Evolutionary conservation across 1,140 invertebrate species (phyloP).

Genomic region (Fragariocoptes setiger): DNA sequence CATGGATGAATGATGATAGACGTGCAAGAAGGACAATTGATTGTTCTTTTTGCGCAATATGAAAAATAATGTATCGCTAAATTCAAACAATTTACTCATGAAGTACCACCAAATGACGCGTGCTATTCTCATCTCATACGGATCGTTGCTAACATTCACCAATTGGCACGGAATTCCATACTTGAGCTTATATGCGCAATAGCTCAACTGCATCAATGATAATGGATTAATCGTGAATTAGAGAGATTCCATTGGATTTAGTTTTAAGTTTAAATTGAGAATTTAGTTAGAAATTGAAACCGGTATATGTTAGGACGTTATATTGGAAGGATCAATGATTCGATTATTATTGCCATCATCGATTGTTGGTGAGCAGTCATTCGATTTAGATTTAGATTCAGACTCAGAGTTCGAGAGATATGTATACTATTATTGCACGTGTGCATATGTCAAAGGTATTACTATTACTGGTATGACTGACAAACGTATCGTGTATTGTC

Average conservation of each 20-base stretch:
- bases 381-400: neutral
- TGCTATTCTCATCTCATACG: conserved; percentile 58
- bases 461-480: no score
- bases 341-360: no score
- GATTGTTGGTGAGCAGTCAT: neutral
- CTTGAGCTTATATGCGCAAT: conserved; percentile 32
- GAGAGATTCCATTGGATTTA: neutral
- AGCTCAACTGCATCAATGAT: conserved; percentile 28
- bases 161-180: conserved; percentile 72
- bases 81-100: conserved; percentile 68
- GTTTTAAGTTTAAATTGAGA: neutral
- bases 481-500: no score
- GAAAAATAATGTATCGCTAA: conserved; percentile 69
- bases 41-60: conserved; percentile 55
- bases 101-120: conserved; percentile 87
- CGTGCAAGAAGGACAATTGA: conserved; percentile 56
- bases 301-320: neutral
- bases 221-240: neutral
- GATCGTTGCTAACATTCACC: conserved; percentile 39
- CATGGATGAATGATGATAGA: conserved; percentile 74
- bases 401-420: neutral
- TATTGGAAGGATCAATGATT: neutral
- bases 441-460: no score
- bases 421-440: no score
- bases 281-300: neutral